Conservation (phyloP, 53 echinoderm and acorn worm genomes). For the Zoroaster sp. region DNA sequence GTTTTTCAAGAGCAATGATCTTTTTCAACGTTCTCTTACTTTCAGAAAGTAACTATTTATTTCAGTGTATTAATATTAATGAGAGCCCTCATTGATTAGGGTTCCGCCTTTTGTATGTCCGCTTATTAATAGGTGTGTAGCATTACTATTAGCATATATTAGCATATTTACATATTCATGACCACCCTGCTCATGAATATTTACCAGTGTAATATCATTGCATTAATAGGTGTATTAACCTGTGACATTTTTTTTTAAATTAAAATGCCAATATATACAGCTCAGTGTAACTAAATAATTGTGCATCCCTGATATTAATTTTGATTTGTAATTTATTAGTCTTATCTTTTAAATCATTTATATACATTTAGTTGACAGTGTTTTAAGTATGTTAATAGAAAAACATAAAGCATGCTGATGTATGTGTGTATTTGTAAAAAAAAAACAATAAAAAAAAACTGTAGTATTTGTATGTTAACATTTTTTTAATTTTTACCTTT, state of each 20-base stretch:
- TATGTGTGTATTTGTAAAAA: background rate
- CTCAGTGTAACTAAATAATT: conserved; percentile 14
- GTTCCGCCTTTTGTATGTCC: background rate
- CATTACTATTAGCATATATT: conserved; percentile 1
- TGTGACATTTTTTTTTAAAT: background rate
- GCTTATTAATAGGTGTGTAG: conserved; percentile 29
- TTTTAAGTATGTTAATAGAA: background rate
- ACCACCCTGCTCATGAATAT: background rate
- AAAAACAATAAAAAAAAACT: background rate
- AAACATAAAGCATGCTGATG: background rate
- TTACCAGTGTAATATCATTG: background rate
- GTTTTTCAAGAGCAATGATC: background rate
- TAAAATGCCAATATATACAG: conserved; percentile 33
- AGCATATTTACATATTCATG: conserved; percentile 33
- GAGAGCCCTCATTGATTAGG: background rate
- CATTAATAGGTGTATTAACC: background rate
- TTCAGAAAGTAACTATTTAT: conserved; percentile 27
- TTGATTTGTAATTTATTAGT: conserved; percentile 33
- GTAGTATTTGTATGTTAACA: too few species aligned
- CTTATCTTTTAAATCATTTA: background rate
- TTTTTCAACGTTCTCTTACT: background rate
- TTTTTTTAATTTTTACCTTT: too few species aligned
- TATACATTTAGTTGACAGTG: background rate
- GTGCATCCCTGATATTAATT: background rate
- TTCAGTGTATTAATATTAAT: background rate